Percentiles rank a stretch among this genome's conserved stretches.
Evolutionary conservation across 2,888 invertebrate genomes (phyloP).

Genomic region (Hermaeophaga mercurialis): DNA sequence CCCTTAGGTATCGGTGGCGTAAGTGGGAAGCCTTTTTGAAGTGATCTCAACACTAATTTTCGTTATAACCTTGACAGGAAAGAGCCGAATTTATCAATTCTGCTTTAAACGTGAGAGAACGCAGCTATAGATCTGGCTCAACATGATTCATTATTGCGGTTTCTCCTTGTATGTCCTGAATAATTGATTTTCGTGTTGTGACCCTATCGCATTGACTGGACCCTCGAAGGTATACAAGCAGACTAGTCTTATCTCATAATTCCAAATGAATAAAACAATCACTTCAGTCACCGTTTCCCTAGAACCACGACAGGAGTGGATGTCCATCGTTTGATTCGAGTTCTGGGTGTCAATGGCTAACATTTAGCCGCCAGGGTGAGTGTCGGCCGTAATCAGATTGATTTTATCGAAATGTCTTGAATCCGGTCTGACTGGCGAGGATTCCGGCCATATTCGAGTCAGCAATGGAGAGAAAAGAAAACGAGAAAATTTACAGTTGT

Average conservation of each 20-base stretch:
- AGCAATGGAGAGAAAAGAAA: slow-evolving; percentile 24
- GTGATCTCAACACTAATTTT: too few species aligned
- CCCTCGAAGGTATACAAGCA: slow-evolving; percentile 1
- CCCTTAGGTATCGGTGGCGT: too few species aligned
- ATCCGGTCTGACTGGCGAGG: slow-evolving; percentile 10
- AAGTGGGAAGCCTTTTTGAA: too few species aligned
- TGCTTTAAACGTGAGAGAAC: neutral
- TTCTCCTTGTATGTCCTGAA: neutral
- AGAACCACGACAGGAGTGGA: slow-evolving; percentile 25
- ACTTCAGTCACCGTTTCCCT: slow-evolving; percentile 2
- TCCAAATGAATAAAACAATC: slow-evolving; percentile 16
- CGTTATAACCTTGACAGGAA: too few species aligned
- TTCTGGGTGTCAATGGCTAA: slow-evolving; percentile 30
- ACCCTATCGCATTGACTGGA: neutral
- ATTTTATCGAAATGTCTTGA: slow-evolving; percentile 27
- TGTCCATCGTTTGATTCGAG: slow-evolving; percentile 23
- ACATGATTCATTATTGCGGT: slow-evolving; percentile 3
- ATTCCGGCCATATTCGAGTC: slow-evolving; percentile 25
- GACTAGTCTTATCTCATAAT: neutral
- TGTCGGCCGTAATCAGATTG: slow-evolving; percentile 28
- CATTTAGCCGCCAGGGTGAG: slow-evolving; percentile 23
- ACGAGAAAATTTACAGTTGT: slow-evolving; percentile 21
- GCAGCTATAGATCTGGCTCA: neutral
- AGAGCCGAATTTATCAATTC: neutral
- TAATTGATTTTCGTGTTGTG: neutral